These are phyloP conservation scores for Acholoe squamosa DNA, from an alignment of 2,888 invertebrate species.

Conservation along the genomic window DNA sequence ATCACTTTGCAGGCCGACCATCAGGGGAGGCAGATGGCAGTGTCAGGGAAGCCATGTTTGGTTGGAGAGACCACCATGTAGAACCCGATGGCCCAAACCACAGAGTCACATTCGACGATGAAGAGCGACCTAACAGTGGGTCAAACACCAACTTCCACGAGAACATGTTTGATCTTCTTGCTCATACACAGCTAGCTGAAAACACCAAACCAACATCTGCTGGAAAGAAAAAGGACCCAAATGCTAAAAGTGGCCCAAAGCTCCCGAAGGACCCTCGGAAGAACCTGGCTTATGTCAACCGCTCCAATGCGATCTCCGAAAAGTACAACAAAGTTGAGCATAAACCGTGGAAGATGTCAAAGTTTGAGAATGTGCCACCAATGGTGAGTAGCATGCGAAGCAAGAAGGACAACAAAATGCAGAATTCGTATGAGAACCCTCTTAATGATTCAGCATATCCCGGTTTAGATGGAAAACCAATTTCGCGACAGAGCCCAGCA, in stretches of 20 bases:
- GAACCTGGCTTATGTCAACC: constrained; percentile 17
- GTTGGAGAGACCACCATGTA: neutral
- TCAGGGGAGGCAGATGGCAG: neutral
- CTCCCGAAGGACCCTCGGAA: neutral
- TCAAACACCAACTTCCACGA: neutral
- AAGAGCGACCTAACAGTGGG: neutral
- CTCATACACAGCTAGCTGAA: constrained; percentile 11
- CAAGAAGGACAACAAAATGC: neutral
- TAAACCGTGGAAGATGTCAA: constrained; percentile 34
- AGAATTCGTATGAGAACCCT: neutral
- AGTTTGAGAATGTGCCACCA: constrained; percentile 35
- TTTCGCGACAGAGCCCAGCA: neutral
- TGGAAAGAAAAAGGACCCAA: neutral
- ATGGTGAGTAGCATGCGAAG: neutral
- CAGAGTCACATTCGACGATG: neutral
- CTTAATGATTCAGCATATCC: neutral
- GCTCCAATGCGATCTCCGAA: constrained; percentile 19
- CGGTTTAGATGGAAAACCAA: constrained; percentile 7
- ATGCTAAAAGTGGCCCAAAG: neutral
- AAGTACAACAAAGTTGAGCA: constrained; percentile 54
- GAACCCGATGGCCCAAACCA: neutral
- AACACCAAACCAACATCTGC: neutral
- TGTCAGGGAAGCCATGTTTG: constrained; percentile 22
- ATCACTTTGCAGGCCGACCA: neutral
- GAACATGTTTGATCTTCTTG: constrained; percentile 50